phyloP scores from a whole-genome alignment of 2,797 vertebrate species.

The Gymnoscopelus braueri region DNA sequence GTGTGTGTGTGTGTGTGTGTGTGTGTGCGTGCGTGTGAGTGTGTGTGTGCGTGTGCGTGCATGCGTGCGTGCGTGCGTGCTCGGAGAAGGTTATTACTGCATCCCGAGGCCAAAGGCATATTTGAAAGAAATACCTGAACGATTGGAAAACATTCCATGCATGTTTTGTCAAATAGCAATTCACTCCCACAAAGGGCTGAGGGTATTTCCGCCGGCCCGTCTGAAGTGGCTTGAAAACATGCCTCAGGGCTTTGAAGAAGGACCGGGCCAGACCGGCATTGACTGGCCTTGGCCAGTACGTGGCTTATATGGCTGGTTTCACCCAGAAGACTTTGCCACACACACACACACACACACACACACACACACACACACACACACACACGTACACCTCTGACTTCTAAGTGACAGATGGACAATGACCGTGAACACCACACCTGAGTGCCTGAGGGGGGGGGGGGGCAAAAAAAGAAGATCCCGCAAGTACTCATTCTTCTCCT shows the following conservation, averaged over 20 bases:
- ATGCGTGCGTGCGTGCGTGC: neutral
- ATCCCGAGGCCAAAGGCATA: neutral
- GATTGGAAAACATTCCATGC: neutral
- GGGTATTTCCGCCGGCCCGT: too few relatives aligned
- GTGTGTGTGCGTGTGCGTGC: neutral
- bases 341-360: conserved; percentile 1
- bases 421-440: conserved; percentile 53
- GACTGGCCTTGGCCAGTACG: conserved; percentile 7
- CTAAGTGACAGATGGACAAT: conserved; percentile 37
- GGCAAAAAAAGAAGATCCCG: conserved; percentile 24
- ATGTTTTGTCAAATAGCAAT: conserved; percentile 17
- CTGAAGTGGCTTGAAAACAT: conserved; percentile 13
- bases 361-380: too few relatives aligned
- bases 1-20: conserved; percentile 2
- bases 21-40: conserved; percentile 6
- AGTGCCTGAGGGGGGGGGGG: conserved; percentile 32
- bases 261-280: neutral
- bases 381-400: too few relatives aligned
- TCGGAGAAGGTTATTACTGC: too few relatives aligned
- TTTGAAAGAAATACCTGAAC: conserved; percentile 6
- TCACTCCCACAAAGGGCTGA: neutral
- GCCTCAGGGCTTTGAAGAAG: conserved; percentile 15
- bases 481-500: conserved; percentile 57
- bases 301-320: conserved; percentile 11
- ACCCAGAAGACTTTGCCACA: conserved; percentile 9